A percentile compares a stretch with the other conserved stretches of the same genome.
These are phyloP conservation scores for Acridotheres tristis DNA, from an alignment of 2,797 vertebrate genomes.

Conservation along the genomic window DNA sequence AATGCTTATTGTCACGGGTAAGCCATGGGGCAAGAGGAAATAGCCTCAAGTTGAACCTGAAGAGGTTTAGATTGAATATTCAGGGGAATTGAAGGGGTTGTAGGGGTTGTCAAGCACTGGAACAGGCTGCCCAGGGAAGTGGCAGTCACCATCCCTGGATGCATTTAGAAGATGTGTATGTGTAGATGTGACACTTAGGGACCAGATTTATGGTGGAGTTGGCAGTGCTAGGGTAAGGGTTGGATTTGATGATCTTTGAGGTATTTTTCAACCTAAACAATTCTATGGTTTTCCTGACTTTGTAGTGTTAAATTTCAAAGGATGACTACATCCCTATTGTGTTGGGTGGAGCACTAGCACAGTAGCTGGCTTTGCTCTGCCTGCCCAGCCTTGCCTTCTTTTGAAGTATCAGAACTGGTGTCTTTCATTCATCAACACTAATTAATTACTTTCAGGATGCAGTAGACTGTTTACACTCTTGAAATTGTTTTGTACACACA, in stretches of 20 bases:
- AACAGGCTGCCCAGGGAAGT: neutral
- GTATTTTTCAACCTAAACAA: neutral
- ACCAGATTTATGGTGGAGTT: neutral
- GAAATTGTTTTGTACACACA: neutral
- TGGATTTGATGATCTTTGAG: neutral
- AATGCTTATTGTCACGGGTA: neutral
- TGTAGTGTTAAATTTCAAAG: neutral
- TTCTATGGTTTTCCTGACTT: neutral
- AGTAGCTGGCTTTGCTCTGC: neutral
- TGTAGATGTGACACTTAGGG: neutral
- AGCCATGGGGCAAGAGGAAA: neutral
- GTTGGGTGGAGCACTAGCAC: neutral
- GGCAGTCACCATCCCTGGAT: neutral
- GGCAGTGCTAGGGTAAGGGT: neutral
- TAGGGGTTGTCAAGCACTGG: neutral
- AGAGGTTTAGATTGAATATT: neutral
- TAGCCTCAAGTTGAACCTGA: neutral
- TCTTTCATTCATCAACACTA: neutral
- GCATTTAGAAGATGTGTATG: neutral
- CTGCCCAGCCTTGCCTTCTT: neutral
- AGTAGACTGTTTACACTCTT: neutral
- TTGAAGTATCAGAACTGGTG: neutral
- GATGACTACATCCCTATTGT: fast-evolving
- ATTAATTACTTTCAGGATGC: slow-evolving; percentile 6
- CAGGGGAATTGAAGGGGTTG: neutral